These are phyloP conservation scores for Scaptodrosophila latifasciaeformis DNA, from an alignment of 2,888 invertebrate species.

Conservation along the genomic window DNA sequence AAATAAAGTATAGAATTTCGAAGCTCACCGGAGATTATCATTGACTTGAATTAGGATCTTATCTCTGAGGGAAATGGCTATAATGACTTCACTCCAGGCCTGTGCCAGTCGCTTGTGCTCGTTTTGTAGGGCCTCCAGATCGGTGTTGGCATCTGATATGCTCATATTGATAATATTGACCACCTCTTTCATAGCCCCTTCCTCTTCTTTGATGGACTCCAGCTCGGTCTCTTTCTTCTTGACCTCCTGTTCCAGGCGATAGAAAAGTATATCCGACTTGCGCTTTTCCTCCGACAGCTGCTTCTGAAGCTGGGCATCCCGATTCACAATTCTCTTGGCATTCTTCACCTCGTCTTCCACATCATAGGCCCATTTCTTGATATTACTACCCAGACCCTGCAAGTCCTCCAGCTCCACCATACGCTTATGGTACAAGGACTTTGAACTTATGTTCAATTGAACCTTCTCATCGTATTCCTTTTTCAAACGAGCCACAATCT, in stretches of 20 bases:
- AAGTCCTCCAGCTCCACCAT: conserved; percentile 69
- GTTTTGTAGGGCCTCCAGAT: conserved; percentile 82
- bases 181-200: conserved; percentile 80
- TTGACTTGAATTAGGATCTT: conserved; percentile 79
- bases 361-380: conserved; percentile 71
- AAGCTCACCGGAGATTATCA: conserved; percentile 78
- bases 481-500: conserved; percentile 67
- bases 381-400: conserved; percentile 69
- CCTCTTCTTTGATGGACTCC: conserved; percentile 80
- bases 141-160: conserved; percentile 82
- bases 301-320: conserved; percentile 74
- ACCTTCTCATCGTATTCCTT: conserved; percentile 70
- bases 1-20: too few relatives aligned
- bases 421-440: conserved; percentile 60
- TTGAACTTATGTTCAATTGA: conserved; percentile 55
- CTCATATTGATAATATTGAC: conserved; percentile 78
- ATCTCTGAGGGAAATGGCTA: conserved; percentile 82
- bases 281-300: conserved; percentile 71
- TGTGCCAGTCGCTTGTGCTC: conserved; percentile 83
- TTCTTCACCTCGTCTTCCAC: conserved; percentile 71
- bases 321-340: conserved; percentile 72
- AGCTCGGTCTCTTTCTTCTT: conserved; percentile 82
- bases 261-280: conserved; percentile 80
- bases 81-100: conserved; percentile 85
- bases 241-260: conserved; percentile 81